Evolutionary conservation across 2,113 vertebrate species (phyloP).

Genomic region (Oxyura jamaicensis): DNA sequence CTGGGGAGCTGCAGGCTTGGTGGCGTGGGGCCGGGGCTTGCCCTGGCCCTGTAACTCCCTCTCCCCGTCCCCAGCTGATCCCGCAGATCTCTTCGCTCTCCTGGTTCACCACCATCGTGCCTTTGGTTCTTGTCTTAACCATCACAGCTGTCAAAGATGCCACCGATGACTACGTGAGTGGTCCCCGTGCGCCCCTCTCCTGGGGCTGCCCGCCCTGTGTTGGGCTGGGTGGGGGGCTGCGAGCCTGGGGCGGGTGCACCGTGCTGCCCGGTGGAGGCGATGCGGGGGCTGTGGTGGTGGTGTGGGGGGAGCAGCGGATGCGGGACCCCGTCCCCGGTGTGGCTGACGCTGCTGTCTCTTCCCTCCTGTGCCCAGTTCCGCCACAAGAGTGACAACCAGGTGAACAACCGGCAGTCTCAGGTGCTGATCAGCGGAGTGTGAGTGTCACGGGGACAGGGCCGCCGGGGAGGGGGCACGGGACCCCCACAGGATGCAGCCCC

Average conservation of each 20-base stretch:
- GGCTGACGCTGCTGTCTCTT: neutral
- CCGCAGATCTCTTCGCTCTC: conserved; percentile 96
- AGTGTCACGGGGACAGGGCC: conserved; percentile 60
- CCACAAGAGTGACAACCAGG: conserved; percentile 96
- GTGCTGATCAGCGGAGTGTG: conserved; percentile 91
- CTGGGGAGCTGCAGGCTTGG: neutral
- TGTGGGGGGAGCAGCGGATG: accelerated
- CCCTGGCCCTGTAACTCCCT: neutral
- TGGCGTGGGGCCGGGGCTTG: neutral
- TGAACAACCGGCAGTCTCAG: conserved; percentile 96
- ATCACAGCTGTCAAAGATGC: conserved; percentile 97
- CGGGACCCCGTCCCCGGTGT: neutral
- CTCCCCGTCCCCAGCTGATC: conserved; percentile 83
- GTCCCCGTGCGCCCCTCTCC: accelerated
- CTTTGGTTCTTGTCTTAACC: conserved; percentile 95
- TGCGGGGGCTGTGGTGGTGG: accelerated
- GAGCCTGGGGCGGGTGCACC: accelerated
- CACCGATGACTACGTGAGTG: conserved; percentile 93
- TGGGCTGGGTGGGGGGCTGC: neutral
- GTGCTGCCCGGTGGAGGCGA: neutral
- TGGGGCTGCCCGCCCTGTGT: neutral
- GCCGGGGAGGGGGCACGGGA: neutral
- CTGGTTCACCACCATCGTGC: conserved; percentile 99
- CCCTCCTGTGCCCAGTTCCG: conserved; percentile 82
- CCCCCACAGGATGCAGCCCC: accelerated